These are phyloP conservation scores for Whitmania pigra DNA, from an alignment of 1,140 invertebrate species.

Conservation along the genomic window DNA sequence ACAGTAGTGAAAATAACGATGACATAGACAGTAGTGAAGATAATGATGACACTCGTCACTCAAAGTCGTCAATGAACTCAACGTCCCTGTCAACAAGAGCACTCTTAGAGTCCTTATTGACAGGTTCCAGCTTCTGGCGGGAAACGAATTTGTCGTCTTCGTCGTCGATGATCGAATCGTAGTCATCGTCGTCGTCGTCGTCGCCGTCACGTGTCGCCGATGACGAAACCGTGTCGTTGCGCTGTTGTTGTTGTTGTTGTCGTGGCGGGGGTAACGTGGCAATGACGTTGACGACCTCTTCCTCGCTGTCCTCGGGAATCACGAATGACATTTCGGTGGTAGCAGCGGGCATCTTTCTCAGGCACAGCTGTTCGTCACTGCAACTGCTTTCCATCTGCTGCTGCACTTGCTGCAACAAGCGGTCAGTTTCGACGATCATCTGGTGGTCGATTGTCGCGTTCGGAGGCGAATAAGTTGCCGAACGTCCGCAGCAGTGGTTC, in stretches of 20 bases:
- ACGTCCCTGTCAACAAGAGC: constrained; percentile 7
- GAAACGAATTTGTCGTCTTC: not conserved
- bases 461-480: constrained; percentile 1
- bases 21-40: too few relatives aligned
- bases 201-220: not conserved
- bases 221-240: not conserved
- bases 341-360: not conserved
- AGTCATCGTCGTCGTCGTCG: not conserved
- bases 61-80: constrained; percentile 9
- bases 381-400: constrained; percentile 5
- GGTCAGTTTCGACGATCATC: constrained; percentile 7
- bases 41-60: not conserved
- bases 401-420: not conserved
- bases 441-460: not conserved
- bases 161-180: not conserved
- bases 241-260: not conserved
- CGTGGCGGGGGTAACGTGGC: not conserved
- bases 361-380: constrained; percentile 6
- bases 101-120: not conserved
- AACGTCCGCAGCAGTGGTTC: not conserved
- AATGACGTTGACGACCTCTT: not conserved
- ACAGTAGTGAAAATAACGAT: too few relatives aligned
- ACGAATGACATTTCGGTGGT: constrained; percentile 8
- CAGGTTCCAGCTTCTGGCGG: not conserved
- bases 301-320: constrained; percentile 1